Evolutionary conservation across 2,888 invertebrate species (phyloP).

Genomic region (Anarsia innoxiella): DNA sequence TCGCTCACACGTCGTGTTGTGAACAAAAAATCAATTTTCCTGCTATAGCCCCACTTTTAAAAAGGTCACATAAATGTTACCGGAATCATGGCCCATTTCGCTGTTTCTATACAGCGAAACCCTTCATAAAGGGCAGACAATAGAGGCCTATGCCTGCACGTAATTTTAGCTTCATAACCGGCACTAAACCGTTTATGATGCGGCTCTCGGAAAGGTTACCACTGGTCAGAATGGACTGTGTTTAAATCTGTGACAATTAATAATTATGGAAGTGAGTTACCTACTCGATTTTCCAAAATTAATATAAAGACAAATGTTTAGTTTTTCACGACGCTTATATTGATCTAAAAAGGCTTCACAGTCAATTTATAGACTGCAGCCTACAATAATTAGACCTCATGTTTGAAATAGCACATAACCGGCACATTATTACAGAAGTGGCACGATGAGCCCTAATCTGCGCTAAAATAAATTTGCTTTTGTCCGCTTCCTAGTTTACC

Average conservation of each 20-base stretch:
- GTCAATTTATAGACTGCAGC: too few species aligned
- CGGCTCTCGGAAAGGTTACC: conserved; percentile 63
- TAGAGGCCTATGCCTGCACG: conserved; percentile 57
- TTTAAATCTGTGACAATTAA: too few species aligned
- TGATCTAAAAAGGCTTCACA: too few species aligned
- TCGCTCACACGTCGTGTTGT: too few species aligned
- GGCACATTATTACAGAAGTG: conserved; percentile 62
- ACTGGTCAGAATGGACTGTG: conserved; percentile 49
- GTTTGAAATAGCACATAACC: too few species aligned
- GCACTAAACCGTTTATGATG: conserved; percentile 69
- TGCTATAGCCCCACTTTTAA: conserved; percentile 42
- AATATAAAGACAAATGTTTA: too few species aligned
- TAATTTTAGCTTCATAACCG: conserved; percentile 65
- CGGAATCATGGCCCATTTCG: conserved; percentile 59
- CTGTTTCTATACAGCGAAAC: conserved; percentile 55
- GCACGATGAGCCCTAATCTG: conserved; percentile 63
- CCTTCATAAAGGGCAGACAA: conserved; percentile 64
- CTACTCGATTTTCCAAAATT: too few species aligned
- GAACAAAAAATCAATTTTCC: conserved; percentile 39
- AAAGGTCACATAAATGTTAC: conserved; percentile 67
- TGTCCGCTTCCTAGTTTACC: too few species aligned
- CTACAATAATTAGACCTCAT: too few species aligned
- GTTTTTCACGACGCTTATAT: too few species aligned
- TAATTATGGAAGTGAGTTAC: too few species aligned
- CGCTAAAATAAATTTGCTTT: conserved; percentile 68